phyloP scores from a whole-genome alignment of 2,797 vertebrate species.

The Oceanodroma leucorhoa region DNA sequence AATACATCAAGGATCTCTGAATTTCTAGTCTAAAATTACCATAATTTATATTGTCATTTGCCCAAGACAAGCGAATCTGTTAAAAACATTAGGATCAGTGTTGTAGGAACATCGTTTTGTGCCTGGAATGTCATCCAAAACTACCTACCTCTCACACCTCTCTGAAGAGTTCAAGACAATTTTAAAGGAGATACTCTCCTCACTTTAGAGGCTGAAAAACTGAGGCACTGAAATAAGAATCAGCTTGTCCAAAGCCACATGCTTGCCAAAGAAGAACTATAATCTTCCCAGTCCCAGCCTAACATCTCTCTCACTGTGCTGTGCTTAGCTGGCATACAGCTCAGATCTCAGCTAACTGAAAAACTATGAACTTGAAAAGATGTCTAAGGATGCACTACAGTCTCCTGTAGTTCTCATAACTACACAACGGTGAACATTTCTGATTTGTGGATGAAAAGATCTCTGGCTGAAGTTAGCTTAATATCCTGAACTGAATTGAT shows the following conservation, averaged over 20 bases:
- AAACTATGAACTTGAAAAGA: not conserved
- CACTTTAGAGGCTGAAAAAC: not conserved
- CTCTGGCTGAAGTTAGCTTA: not conserved
- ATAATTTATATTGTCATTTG: not conserved
- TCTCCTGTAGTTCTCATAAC: not conserved
- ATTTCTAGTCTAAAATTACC: not conserved
- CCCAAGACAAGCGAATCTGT: not conserved
- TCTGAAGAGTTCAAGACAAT: not conserved
- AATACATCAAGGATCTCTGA: not conserved
- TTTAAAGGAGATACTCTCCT: not conserved
- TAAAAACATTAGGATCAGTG: not conserved
- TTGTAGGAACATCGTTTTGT: not conserved
- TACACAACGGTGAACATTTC: not conserved
- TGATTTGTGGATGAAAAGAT: not conserved
- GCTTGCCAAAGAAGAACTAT: not conserved
- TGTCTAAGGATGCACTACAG: not conserved
- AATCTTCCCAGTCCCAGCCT: not conserved
- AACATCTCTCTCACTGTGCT: accelerated
- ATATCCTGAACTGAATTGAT: not conserved
- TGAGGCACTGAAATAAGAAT: not conserved
- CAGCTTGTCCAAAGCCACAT: not conserved
- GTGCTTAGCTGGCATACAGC: not conserved
- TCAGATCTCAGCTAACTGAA: not conserved
- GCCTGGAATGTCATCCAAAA: not conserved
- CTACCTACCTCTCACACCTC: not conserved